Evolutionary conservation across 2,888 invertebrate species (phyloP).

Genomic region (Liopterus haemorrhoidalis): DNA sequence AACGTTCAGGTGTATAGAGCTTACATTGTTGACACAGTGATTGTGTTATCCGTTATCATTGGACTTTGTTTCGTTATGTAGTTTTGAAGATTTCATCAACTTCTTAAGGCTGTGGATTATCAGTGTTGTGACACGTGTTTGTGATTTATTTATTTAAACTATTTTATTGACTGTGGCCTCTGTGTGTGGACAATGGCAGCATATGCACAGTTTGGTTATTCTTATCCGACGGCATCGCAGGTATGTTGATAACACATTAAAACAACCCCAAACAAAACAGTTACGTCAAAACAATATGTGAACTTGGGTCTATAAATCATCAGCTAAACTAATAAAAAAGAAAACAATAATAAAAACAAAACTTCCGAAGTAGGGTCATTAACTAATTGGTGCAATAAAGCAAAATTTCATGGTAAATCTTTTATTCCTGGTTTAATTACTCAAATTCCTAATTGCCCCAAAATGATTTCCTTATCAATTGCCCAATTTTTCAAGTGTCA

Average conservation of each 20-base stretch:
- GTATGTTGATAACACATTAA: slow-evolving; percentile 55
- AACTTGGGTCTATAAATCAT: too few species aligned
- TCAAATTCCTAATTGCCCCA: too few species aligned
- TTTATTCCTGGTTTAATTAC: too few species aligned
- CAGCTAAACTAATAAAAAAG: too few species aligned
- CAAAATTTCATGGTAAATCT: too few species aligned
- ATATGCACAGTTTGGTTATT: slow-evolving; percentile 88
- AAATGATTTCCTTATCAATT: too few species aligned
- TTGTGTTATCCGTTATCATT: not conserved
- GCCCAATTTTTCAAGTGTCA: too few species aligned
- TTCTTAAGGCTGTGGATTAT: slow-evolving; percentile 25
- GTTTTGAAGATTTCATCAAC: not conserved
- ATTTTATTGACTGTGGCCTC: slow-evolving; percentile 23
- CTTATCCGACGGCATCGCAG: slow-evolving; percentile 89
- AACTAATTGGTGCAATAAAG: too few species aligned
- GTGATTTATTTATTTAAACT: slow-evolving; percentile 21
- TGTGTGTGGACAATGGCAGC: slow-evolving; percentile 56
- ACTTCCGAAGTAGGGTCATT: too few species aligned
- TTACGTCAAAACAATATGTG: too few species aligned
- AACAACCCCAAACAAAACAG: too few species aligned
- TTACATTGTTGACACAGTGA: slow-evolving; percentile 15
- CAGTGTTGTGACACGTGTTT: slow-evolving; percentile 21
- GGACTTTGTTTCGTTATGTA: slow-evolving; percentile 16
- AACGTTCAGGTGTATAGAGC: slow-evolving; percentile 42
- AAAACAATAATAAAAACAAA: too few species aligned